Conservation (phyloP, 2,113 vertebrate species). For the Petaurus breviceps region DNA sequence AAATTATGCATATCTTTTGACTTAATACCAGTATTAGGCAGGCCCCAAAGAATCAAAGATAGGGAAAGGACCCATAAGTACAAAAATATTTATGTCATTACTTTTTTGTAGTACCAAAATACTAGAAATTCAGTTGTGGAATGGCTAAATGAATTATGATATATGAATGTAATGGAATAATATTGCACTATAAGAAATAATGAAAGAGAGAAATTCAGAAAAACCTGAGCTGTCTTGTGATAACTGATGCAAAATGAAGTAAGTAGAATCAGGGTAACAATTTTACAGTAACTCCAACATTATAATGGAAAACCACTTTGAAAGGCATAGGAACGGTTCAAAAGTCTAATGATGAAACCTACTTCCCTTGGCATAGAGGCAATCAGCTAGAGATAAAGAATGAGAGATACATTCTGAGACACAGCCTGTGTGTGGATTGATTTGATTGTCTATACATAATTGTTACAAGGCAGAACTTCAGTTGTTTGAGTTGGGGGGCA, state of each 20-base stretch:
- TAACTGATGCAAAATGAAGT: not conserved
- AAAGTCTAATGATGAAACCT: not conserved
- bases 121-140: not conserved
- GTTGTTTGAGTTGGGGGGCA: not conserved
- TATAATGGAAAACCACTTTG: not conserved
- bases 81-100: not conserved
- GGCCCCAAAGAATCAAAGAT: not conserved
- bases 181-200: not conserved
- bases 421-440: not conserved
- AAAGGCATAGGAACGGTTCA: not conserved
- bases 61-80: not conserved
- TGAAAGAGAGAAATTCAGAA: not conserved
- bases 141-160: no score
- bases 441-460: not conserved
- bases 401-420: not conserved
- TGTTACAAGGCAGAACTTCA: not conserved
- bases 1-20: not conserved
- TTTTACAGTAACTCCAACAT: not conserved
- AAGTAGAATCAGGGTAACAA: not conserved
- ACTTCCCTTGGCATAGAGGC: not conserved
- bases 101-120: not conserved
- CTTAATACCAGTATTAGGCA: not conserved
- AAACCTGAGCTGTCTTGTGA: not conserved
- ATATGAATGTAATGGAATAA: not conserved
- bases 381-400: not conserved